Evolutionary conservation across 1,140 invertebrate genomes (phyloP).

Genomic region (Daktulosphaira vitifoliae): DNA sequence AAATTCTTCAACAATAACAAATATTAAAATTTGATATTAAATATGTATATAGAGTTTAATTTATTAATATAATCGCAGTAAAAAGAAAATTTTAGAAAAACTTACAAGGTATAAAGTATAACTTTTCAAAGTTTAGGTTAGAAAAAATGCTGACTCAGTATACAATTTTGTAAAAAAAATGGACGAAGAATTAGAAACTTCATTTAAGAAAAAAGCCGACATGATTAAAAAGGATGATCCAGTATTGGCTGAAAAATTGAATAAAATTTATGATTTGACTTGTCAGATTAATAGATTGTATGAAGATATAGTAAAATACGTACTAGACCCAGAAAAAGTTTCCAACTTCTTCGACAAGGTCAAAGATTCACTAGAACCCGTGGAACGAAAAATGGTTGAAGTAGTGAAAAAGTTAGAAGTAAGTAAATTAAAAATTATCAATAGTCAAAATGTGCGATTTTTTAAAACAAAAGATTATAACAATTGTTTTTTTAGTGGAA

Average conservation of each 20-base stretch:
- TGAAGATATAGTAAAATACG: slow-evolving; percentile 22
- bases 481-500: no score
- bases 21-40: no score
- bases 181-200: not conserved
- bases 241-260: slow-evolving; percentile 6
- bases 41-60: no score
- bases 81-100: no score
- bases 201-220: not conserved
- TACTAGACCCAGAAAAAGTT: not conserved
- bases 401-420: slow-evolving; percentile 10
- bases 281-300: not conserved
- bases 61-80: no score
- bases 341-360: not conserved
- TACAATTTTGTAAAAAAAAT: not conserved
- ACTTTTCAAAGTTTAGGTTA: not conserved
- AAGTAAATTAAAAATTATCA: not conserved
- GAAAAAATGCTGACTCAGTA: not conserved
- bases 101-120: no score
- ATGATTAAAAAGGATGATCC: slow-evolving; percentile 14
- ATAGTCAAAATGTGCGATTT: no score
- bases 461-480: no score
- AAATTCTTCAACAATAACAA: no score
- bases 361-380: not conserved
- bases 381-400: slow-evolving; percentile 1
- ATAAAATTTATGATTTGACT: not conserved